phyloP scores from a whole-genome alignment of 2,113 vertebrate species.

The Lathamus discolor region DNA sequence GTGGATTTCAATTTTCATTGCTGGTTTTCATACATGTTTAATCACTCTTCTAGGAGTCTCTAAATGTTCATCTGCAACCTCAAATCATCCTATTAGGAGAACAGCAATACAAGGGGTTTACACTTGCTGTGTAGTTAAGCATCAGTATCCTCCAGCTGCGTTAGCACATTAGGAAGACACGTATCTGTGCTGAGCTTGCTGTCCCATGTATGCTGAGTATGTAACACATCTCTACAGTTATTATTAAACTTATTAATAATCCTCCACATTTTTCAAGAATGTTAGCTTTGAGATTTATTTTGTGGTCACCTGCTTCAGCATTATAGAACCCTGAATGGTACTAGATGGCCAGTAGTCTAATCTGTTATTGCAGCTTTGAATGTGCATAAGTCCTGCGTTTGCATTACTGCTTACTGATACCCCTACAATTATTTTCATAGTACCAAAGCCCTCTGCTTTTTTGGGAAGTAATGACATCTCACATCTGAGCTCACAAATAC shows the following conservation, averaged over 20 bases:
- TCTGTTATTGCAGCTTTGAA: not conserved
- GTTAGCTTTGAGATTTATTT: not conserved
- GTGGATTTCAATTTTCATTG: not conserved
- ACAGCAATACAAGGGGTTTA: not conserved
- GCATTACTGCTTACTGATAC: not conserved
- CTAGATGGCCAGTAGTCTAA: not conserved
- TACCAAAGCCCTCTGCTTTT: not conserved
- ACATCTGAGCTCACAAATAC: not conserved
- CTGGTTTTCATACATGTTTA: not conserved
- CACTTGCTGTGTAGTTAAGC: not conserved
- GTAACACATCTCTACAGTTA: not conserved
- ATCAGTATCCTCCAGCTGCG: accelerated
- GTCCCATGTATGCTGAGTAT: accelerated
- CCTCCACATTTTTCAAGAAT: not conserved
- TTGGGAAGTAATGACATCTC: not conserved
- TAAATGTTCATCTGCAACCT: not conserved
- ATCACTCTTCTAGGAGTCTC: not conserved
- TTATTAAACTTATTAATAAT: not conserved
- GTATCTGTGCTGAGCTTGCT: not conserved
- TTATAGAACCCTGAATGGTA: not conserved
- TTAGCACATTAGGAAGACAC: not conserved
- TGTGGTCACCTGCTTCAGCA: not conserved
- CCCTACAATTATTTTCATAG: not conserved
- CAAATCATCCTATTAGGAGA: not conserved
- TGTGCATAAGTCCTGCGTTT: not conserved